phyloP scores from a whole-genome alignment of 1,140 invertebrate species.

The Zaprionus camerounensis region DNA sequence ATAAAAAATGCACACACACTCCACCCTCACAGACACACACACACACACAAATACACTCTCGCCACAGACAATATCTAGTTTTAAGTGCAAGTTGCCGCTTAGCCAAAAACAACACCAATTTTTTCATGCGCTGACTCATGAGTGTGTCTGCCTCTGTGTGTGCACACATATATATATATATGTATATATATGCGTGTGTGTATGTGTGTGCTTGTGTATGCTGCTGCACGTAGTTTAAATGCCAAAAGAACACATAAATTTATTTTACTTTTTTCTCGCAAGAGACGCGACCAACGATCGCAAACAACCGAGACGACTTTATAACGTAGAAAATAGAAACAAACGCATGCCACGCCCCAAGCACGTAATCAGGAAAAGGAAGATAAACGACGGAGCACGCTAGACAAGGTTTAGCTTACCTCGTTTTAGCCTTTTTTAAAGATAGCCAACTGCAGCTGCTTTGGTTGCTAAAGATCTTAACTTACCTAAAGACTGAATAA shows the following conservation, averaged over 20 bases:
- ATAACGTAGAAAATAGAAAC: conserved; percentile 1
- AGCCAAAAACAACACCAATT: conserved; percentile 20
- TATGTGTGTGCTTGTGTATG: conserved; percentile 24
- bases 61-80: conserved; percentile 48
- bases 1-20: not conserved
- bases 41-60: not conserved
- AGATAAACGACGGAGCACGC: not conserved
- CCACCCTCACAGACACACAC: not conserved
- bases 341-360: conserved; percentile 59
- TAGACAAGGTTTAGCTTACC: conserved; percentile 21
- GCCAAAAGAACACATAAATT: conserved; percentile 74
- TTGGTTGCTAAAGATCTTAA: too few relatives aligned
- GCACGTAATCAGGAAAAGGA: conserved; percentile 1
- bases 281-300: conserved; percentile 26
- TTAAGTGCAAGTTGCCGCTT: conserved; percentile 58
- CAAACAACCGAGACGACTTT: conserved; percentile 24
- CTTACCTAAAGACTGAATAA: too few relatives aligned
- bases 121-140: conserved; percentile 6
- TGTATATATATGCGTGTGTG: not conserved
- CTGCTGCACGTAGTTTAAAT: conserved; percentile 63
- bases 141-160: not conserved
- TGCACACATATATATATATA: not conserved
- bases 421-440: not conserved
- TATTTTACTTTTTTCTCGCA: conserved; percentile 54
- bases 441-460: not conserved